These are phyloP conservation scores for Rhaphigaster nebulosa DNA, from an alignment of 2,888 invertebrate species.

Conservation along the genomic window DNA sequence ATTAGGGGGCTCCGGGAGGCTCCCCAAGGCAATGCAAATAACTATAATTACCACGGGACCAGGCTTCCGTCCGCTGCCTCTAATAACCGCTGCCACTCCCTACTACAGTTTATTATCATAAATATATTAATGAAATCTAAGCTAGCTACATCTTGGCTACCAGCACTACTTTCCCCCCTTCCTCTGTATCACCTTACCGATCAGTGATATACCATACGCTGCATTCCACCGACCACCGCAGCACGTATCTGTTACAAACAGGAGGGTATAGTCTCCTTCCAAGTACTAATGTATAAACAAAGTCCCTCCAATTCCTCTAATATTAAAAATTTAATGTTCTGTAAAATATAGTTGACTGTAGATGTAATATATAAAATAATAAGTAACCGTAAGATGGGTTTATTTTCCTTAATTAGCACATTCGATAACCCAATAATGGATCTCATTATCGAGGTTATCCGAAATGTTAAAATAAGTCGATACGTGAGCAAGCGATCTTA, in stretches of 20 bases:
- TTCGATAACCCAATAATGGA: too few relatives aligned
- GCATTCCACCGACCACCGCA: constrained; percentile 19
- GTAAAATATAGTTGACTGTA: too few relatives aligned
- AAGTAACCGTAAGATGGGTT: too few relatives aligned
- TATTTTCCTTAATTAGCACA: too few relatives aligned
- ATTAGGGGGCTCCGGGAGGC: constrained; percentile 55
- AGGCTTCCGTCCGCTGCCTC: constrained; percentile 54
- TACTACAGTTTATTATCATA: constrained; percentile 59
- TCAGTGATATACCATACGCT: constrained; percentile 27
- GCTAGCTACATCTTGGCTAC: constrained; percentile 18
- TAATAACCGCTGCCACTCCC: constrained; percentile 56
- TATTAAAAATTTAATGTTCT: too few relatives aligned
- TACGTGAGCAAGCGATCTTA: too few relatives aligned
- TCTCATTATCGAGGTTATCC: too few relatives aligned
- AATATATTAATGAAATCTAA: constrained; percentile 60
- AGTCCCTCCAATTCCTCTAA: background rate
- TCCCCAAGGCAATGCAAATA: constrained; percentile 58
- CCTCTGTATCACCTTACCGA: constrained; percentile 22
- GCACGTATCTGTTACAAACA: background rate
- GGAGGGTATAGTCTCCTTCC: background rate
- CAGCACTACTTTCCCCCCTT: constrained; percentile 15
- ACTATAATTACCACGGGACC: constrained; percentile 56
- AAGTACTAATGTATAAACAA: background rate
- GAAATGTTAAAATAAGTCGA: too few relatives aligned
- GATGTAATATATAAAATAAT: too few relatives aligned